Conservation (phyloP, 2,888 invertebrate species). For the Acrocyrtus sp. region DNA sequence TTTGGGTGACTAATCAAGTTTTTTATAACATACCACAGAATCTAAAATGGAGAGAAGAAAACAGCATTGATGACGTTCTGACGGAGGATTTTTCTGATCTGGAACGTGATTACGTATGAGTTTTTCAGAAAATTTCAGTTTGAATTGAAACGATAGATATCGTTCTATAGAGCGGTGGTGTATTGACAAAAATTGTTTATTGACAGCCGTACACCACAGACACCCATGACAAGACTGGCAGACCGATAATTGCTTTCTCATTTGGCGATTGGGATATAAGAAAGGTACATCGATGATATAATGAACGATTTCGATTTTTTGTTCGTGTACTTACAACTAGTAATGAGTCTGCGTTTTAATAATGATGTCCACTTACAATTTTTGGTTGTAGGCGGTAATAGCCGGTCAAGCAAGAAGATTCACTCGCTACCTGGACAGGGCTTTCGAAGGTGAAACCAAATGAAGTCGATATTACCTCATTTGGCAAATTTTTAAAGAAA, state of each 20-base stretch:
- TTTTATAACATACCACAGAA: conserved; percentile 30
- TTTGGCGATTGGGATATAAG: conserved; percentile 49
- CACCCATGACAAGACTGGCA: conserved; percentile 44
- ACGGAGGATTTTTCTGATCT: conserved; percentile 50
- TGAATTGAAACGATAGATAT: too few species aligned
- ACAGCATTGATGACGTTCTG: conserved; percentile 37
- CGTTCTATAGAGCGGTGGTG: too few species aligned
- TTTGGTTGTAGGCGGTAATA: conserved; percentile 19
- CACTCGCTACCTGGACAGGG: conserved; percentile 47
- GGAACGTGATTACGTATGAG: conserved; percentile 35
- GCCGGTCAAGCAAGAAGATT: conserved; percentile 40
- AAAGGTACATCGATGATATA: background rate
- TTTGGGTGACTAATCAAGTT: background rate
- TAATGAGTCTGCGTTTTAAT: too few species aligned
- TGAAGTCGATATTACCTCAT: too few species aligned
- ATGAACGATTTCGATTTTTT: background rate
- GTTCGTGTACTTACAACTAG: too few species aligned
- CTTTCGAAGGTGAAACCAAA: too few species aligned
- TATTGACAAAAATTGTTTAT: background rate
- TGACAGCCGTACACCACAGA: conserved; percentile 44
- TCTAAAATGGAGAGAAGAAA: conserved; percentile 45
- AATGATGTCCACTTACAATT: background rate
- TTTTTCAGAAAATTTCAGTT: too few species aligned
- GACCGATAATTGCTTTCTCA: conserved; percentile 43
- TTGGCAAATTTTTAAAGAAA: too few species aligned